These are phyloP conservation scores for Xiphorhynchus elegans DNA, from an alignment of 2,113 vertebrate species.

Conservation along the genomic window DNA sequence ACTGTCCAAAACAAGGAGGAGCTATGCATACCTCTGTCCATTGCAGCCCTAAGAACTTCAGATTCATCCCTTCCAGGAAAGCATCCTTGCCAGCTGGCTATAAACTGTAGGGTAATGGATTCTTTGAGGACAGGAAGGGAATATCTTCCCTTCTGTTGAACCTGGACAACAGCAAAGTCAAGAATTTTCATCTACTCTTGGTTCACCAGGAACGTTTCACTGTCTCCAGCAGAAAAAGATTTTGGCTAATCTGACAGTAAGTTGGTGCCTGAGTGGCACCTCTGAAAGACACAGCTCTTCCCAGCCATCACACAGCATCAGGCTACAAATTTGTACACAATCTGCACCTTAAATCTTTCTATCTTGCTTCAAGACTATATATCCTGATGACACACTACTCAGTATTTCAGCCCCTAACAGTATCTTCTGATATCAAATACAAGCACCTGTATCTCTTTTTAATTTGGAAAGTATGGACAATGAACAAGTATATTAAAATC, in stretches of 20 bases:
- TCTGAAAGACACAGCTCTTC: neutral
- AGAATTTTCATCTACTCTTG: neutral
- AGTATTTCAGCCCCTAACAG: neutral
- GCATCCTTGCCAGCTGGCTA: neutral
- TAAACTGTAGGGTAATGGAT: neutral
- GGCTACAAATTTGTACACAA: neutral
- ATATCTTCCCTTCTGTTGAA: neutral
- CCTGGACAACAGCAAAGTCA: neutral
- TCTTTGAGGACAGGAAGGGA: neutral
- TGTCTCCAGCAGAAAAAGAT: neutral
- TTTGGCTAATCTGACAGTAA: neutral
- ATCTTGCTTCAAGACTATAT: neutral
- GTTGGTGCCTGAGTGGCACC: neutral
- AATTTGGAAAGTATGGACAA: neutral
- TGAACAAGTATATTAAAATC: neutral
- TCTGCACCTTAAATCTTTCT: neutral
- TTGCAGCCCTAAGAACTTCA: neutral
- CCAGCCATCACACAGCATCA: neutral
- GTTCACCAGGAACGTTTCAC: neutral
- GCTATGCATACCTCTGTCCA: accelerated
- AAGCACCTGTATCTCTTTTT: neutral
- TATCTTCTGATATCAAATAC: neutral
- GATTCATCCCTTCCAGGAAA: neutral
- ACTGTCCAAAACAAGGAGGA: neutral
- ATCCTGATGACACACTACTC: neutral